Conservation (phyloP, 2,888 invertebrate genomes). For the Folsomia manolachei region DNA sequence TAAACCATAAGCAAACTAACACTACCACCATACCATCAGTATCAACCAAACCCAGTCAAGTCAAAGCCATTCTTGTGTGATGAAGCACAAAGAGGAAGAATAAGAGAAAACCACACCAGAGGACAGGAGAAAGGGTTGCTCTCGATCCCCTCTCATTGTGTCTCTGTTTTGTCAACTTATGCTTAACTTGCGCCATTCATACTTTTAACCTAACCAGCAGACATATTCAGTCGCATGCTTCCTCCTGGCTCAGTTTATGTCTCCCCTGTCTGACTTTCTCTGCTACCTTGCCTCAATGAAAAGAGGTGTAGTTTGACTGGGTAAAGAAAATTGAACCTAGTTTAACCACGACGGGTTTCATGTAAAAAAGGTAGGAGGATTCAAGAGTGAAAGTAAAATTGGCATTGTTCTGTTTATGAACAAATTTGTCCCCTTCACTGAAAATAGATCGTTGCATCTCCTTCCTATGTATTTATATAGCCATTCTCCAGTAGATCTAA, state of each 20-base stretch:
- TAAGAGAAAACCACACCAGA: not conserved
- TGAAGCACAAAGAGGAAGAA: not conserved
- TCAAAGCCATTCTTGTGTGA: not conserved
- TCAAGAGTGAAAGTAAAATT: not conserved
- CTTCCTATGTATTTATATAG: too few species aligned
- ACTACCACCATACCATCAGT: too few species aligned
- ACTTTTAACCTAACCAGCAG: not conserved
- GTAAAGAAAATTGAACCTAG: too few species aligned
- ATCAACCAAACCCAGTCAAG: too few species aligned
- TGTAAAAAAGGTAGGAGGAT: too few species aligned
- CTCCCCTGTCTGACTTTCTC: not conserved
- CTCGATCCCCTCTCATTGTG: not conserved
- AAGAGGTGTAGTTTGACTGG: too few species aligned
- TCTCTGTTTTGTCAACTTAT: conserved; percentile 5
- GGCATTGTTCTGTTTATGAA: not conserved
- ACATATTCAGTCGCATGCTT: not conserved
- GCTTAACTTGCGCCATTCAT: not conserved
- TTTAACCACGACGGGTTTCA: too few species aligned
- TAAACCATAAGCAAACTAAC: too few species aligned
- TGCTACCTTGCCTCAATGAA: too few species aligned
- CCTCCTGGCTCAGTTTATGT: not conserved
- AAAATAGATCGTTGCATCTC: too few species aligned
- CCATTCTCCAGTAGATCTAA: too few species aligned
- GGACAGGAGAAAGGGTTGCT: not conserved
- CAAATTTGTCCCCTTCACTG: conserved; percentile 1